Base-by-base conservation (phyloP, 2,888 invertebrate genomes). In the Disparrhopalites patrizii region DNA sequence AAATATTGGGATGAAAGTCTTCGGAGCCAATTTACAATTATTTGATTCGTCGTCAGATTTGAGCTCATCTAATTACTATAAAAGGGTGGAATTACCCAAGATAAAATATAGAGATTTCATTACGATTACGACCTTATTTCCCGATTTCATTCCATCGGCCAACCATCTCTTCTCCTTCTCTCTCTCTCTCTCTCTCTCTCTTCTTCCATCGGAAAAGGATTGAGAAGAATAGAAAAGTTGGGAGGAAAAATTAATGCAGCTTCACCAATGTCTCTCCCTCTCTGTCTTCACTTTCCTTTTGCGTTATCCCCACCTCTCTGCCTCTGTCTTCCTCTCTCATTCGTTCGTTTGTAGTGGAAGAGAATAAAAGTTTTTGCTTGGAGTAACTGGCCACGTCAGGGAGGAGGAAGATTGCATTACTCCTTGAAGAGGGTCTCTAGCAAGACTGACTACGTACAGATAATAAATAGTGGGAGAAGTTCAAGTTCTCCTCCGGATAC, bases 41-140 rank as follows among this genome's bases (percentile, higher is more conserved):
- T n/a, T n/a, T n/a, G n/a, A n/a, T n/a, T n/a, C n/a, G 47, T 47
- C 47, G 20, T 7, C 25, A 25, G 47, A 20, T 47, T 47, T 3
- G 25, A 25, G 47, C 47, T 47, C 47, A 23, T 47, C 47, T 47
- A 47, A 47, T 47, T 47, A 47, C 47, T 47, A 23, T 47, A 47
- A 47, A 47, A 47, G 47, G 47, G 23, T 47, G 47, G 47, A 47
- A 47, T 47, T 47, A 47, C 47, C 47, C 8, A 5, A n/a, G 23
- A 20, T 47, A 47, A n/a, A 23, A 23, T 47, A 20, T 47, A 47
- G 23, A 47, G 47, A 47, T 47, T 47, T 47, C 47, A 47, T 47
- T 47, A 47, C 8, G 47, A 47, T 47, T 47, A 47, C n/a, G n/a
- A n/a, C n/a, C n/a, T n/a, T n/a, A n/a, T n/a, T n/a, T n/a, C n/a